Base-by-base conservation (phyloP, 2,888 invertebrate genomes). In the Ornithoptera priamus region DNA sequence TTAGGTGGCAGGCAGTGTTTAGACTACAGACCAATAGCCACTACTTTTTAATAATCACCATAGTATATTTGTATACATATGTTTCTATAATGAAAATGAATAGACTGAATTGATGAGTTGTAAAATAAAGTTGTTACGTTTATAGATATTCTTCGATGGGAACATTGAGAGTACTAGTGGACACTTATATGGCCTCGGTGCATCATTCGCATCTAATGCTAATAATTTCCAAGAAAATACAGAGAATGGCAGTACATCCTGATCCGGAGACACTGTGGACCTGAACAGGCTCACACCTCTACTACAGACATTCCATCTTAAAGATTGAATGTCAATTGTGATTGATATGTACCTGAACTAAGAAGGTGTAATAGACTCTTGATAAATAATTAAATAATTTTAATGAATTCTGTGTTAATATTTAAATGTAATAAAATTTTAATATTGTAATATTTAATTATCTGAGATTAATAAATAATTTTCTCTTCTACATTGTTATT, bases 121-220 rank as follows among this genome's bases (percentile, higher is more conserved):
- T 58, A 24, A 58, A 58, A 22, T 58, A 22, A 22, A 58, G 6
- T 58, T 58, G 12, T 58, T n/a, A n/a, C 56, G 15, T 58, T 65
- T n/a, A 62, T 93, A 99, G 98, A 97, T 99, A 96, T 98, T 98
- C 90, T 98, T 99, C 86, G 98, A 99, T 90, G 99, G 98, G 85
- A 98, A 98, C 87, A 99, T 99, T 80, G 99, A 99, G 87, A 98
- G 99, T 92, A 97, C 97, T 58, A 99, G 99, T 83, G 99, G 99
- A 65, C 99, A 99, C 90, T 93, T 99, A 67, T 99, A 98, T 85
- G 99, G 99, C 62, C 94, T 99, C 77, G 98, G 98, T 70, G 97
- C 97, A 59, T 97, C 97, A 66, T 97, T 97, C 85, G 94, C 96
- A 68, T 95, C 95, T 61, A 97, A 96, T 73, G 95, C 95, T 72